Conservation (phyloP, 2,888 invertebrate genomes). For the Phortica okadai region DNA sequence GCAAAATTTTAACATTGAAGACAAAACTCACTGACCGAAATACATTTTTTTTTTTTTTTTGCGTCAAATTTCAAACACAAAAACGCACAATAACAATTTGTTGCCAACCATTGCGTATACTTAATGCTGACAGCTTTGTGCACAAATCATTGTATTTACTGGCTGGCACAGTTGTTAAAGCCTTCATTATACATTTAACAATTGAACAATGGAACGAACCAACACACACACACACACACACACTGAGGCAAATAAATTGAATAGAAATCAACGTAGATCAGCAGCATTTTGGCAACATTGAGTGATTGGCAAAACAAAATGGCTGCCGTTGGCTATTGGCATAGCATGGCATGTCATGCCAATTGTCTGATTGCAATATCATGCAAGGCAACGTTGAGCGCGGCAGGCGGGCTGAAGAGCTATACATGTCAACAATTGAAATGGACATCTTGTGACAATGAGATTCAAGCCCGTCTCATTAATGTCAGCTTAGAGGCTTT, state of each 20-base stretch:
- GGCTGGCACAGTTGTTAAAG: not conserved
- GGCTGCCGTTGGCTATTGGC: conserved; percentile 3
- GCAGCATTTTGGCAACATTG: not conserved
- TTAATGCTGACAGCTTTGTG: not conserved
- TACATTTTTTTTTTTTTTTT: not conserved
- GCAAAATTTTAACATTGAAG: too few species aligned
- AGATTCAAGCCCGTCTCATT: conserved; percentile 8
- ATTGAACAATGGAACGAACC: not conserved
- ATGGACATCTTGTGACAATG: not conserved
- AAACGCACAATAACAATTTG: not conserved
- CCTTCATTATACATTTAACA: conserved; percentile 4
- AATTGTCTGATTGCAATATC: too few species aligned
- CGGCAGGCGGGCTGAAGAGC: too few species aligned
- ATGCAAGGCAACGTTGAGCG: not conserved
- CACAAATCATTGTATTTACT: not conserved
- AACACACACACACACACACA: not conserved
- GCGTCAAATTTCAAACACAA: too few species aligned
- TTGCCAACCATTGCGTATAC: not conserved
- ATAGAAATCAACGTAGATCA: conserved; percentile 13
- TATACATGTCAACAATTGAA: not conserved
- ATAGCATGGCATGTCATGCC: too few species aligned
- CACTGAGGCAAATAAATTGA: not conserved
- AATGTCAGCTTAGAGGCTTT: conserved; percentile 24
- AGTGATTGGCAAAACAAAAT: conserved; percentile 13
- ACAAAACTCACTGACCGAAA: not conserved